These are phyloP conservation scores for Syngnathus rostellatus DNA, from an alignment of 2,797 vertebrate species.

Conservation along the genomic window DNA sequence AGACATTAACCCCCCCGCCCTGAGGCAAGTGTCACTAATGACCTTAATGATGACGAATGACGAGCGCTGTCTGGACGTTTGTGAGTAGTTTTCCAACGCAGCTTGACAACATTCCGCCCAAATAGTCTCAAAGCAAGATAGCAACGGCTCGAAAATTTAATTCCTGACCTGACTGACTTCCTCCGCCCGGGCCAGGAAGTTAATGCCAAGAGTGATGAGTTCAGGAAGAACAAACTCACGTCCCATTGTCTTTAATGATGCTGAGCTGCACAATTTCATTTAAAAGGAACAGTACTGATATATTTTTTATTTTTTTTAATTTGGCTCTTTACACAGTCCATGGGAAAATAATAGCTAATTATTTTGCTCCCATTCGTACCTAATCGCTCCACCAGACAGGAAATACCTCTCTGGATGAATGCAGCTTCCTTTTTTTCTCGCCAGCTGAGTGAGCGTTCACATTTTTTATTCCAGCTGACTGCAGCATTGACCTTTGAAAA, in stretches of 20 bases:
- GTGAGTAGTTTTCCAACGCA: background rate
- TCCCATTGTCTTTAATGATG: slow-evolving; percentile 6
- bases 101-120: background rate
- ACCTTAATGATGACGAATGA: slow-evolving; percentile 41
- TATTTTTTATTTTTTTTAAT: background rate
- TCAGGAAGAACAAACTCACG: slow-evolving; percentile 17
- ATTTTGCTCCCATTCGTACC: slow-evolving; percentile 2
- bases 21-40: slow-evolving; percentile 21
- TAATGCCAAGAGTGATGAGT: slow-evolving; percentile 14
- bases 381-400: slow-evolving; percentile 43
- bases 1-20: slow-evolving; percentile 19
- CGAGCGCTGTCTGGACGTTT: background rate
- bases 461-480: background rate
- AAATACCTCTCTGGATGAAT: slow-evolving; percentile 39
- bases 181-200: slow-evolving; percentile 21
- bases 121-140: slow-evolving; percentile 1
- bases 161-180: slow-evolving; percentile 21
- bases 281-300: background rate
- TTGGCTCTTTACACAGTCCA: background rate
- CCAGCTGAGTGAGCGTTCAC: background rate
- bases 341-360: slow-evolving; percentile 10
- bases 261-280: background rate
- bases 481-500: background rate
- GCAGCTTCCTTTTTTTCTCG: slow-evolving; percentile 15
- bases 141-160: background rate